Conservation (phyloP, 1,140 invertebrate species). For the Drepana arcuata region DNA sequence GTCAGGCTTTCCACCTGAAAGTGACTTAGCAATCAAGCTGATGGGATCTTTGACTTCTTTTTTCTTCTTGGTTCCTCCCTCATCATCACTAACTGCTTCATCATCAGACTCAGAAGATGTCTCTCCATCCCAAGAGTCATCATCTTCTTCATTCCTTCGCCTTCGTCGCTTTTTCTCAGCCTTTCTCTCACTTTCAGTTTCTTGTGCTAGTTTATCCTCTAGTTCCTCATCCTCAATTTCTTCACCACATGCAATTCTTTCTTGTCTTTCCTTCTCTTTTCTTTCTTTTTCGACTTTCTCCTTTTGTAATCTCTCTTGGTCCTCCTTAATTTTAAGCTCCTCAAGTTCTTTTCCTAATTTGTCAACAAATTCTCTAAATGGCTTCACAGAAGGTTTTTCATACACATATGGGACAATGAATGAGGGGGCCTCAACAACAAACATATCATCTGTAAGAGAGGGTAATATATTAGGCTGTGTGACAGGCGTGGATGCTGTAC, state of each 20-base stretch:
- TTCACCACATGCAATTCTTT: constrained; percentile 67
- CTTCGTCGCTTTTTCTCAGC: constrained; percentile 58
- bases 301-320: constrained; percentile 58
- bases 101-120: constrained; percentile 70
- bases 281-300: constrained; percentile 61
- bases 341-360: constrained; percentile 78
- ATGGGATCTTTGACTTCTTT: constrained; percentile 70
- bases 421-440: constrained; percentile 90
- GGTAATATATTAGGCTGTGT: constrained; percentile 77
- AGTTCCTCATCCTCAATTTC: constrained; percentile 31
- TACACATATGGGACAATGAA: constrained; percentile 94
- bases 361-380: constrained; percentile 82
- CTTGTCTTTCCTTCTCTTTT: constrained; percentile 51
- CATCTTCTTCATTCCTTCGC: constrained; percentile 46
- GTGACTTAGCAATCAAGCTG: constrained; percentile 52
- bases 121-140: constrained; percentile 67
- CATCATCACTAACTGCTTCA: constrained; percentile 63
- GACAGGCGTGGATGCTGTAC: constrained; percentile 39
- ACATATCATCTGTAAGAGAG: constrained; percentile 89
- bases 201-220: constrained; percentile 17
- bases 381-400: constrained; percentile 86
- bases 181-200: constrained; percentile 39
- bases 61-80: constrained; percentile 73
- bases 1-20: constrained; percentile 59
- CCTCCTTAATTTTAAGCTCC: constrained; percentile 65